These are phyloP conservation scores for Puntigrus tetrazona DNA, from an alignment of 2,113 vertebrate species.

Conservation along the genomic window DNA sequence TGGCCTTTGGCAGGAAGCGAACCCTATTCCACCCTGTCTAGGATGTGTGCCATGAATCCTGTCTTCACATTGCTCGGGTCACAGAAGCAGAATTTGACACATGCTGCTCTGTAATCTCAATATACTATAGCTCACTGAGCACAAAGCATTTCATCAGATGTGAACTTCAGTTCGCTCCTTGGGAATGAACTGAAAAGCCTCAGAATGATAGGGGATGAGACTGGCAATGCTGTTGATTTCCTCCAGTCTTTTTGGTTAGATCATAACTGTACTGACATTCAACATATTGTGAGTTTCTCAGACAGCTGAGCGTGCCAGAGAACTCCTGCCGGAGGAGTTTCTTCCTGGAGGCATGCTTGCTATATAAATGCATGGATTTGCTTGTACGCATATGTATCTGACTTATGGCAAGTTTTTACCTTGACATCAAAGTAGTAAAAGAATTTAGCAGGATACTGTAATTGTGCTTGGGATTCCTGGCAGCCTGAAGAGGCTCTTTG, in stretches of 20 bases:
- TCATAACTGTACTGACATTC: neutral
- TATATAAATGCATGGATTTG: constrained; percentile 26
- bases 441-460: neutral
- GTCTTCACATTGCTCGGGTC: constrained; percentile 3
- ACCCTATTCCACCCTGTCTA: neutral
- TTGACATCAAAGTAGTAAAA: neutral
- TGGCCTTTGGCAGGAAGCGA: neutral
- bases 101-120: constrained; percentile 23
- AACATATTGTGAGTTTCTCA: constrained; percentile 12
- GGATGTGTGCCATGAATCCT: constrained; percentile 14
- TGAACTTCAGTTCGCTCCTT: neutral
- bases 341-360: constrained; percentile 1
- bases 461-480: neutral
- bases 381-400: neutral
- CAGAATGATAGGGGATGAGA: neutral
- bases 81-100: constrained; percentile 27
- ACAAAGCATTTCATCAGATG: neutral
- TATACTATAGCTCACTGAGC: constrained; percentile 15
- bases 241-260: neutral
- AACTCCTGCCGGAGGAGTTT: constrained; percentile 18
- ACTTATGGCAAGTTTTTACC: neutral
- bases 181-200: neutral
- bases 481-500: neutral
- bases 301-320: constrained; percentile 24
- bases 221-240: neutral